Evolutionary conservation across 2,888 invertebrate species (phyloP).

Genomic region (Lamellibrachia columna): DNA sequence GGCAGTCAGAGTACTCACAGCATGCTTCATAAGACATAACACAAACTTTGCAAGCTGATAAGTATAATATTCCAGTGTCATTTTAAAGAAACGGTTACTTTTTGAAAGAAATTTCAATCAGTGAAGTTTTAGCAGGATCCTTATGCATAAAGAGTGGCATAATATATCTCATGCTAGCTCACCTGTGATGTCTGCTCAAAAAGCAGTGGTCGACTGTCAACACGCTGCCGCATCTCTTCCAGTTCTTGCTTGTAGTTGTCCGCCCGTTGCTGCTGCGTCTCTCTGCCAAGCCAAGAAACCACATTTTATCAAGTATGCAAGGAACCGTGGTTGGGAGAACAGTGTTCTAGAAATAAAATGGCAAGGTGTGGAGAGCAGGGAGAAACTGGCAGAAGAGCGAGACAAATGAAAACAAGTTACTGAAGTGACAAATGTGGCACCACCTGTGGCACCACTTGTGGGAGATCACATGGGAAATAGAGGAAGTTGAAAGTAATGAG

Average conservation of each 20-base stretch:
- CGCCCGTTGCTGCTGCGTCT: slow-evolving; percentile 50
- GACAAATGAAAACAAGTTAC: too few species aligned
- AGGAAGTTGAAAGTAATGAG: too few species aligned
- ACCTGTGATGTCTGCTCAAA: slow-evolving; percentile 62
- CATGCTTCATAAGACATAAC: neutral
- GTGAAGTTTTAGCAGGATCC: neutral
- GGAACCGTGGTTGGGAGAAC: too few species aligned
- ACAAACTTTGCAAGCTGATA: neutral
- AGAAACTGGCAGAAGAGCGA: too few species aligned
- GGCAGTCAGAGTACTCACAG: neutral
- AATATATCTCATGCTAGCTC: neutral
- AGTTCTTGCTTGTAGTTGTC: slow-evolving; percentile 57
- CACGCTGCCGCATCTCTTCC: slow-evolving; percentile 57
- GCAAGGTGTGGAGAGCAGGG: too few species aligned
- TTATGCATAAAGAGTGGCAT: neutral
- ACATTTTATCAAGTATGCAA: neutral
- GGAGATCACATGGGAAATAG: too few species aligned
- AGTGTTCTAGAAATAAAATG: too few species aligned
- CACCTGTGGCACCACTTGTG: too few species aligned
- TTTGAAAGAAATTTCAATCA: neutral
- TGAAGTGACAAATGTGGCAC: too few species aligned
- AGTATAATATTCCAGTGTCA: neutral
- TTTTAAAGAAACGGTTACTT: neutral
- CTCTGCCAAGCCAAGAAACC: slow-evolving; percentile 40
- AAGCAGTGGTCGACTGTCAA: slow-evolving; percentile 58